phyloP scores from a whole-genome alignment of 2,113 vertebrate species.

The Terrapene triunguis region DNA sequence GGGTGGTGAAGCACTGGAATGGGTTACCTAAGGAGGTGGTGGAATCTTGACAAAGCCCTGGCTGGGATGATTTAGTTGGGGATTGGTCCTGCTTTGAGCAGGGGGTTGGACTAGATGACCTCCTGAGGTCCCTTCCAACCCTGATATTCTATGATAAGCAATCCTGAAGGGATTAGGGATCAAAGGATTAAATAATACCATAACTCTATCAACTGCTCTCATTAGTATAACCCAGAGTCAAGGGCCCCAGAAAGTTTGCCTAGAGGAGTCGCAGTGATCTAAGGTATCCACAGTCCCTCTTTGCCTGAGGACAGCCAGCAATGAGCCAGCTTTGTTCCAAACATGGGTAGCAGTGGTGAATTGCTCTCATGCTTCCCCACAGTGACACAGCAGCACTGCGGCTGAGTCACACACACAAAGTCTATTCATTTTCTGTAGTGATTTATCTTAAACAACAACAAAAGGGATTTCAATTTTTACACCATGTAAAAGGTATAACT shows the following conservation, averaged over 20 bases:
- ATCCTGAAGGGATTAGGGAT: not conserved
- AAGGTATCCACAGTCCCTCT: not conserved
- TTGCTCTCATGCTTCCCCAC: constrained; percentile 52
- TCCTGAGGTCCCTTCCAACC: no score
- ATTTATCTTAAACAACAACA: constrained; percentile 59
- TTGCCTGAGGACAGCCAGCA: not conserved
- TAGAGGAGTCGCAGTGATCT: not conserved
- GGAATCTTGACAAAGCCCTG: no score
- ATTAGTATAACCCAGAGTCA: not conserved
- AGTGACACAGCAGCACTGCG: constrained; percentile 41
- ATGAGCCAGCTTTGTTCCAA: not conserved
- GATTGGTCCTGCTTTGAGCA: no score
- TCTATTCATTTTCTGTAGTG: constrained; percentile 68
- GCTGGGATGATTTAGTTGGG: no score
- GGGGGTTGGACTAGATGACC: no score
- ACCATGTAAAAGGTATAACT: constrained; percentile 55
- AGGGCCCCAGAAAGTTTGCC: not conserved
- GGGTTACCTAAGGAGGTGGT: no score
- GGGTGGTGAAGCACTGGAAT: no score
- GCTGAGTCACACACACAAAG: constrained; percentile 69
- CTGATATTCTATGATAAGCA: not conserved
- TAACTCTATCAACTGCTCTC: not conserved
- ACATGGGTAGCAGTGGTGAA: constrained; percentile 8
- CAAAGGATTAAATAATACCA: not conserved
- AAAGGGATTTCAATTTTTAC: constrained; percentile 39